phyloP scores from a whole-genome alignment of 2,113 vertebrate species.

The Toxotes jaculatrix region DNA sequence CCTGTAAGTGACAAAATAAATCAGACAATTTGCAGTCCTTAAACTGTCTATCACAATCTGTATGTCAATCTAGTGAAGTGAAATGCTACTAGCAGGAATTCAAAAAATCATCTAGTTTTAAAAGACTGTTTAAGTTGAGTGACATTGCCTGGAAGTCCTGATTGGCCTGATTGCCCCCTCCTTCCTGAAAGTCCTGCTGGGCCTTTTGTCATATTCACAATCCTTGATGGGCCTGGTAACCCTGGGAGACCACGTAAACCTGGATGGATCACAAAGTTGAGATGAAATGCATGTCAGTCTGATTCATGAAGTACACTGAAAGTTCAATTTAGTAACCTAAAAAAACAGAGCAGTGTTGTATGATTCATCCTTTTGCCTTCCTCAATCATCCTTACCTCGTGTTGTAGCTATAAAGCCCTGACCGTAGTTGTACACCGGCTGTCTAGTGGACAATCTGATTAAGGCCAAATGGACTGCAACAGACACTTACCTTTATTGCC shows the following conservation, averaged over 20 bases:
- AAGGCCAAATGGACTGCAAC: neutral
- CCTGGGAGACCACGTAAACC: conserved; percentile 55
- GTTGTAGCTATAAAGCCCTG: neutral
- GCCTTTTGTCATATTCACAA: conserved; percentile 41
- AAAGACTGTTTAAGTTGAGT: neutral
- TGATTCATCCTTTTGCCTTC: neutral
- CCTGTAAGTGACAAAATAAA: conserved; percentile 48
- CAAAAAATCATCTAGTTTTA: neutral
- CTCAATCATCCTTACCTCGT: neutral
- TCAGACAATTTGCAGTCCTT: neutral
- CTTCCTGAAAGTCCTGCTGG: conserved; percentile 35
- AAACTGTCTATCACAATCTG: neutral
- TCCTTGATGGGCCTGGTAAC: neutral
- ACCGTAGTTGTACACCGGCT: neutral
- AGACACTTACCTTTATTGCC: conserved; percentile 62
- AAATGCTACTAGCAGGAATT: neutral
- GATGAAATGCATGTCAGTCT: neutral
- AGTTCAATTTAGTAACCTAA: neutral
- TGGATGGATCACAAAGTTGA: conserved; percentile 30
- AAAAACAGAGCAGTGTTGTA: neutral
- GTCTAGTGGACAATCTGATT: neutral
- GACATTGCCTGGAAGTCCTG: conserved; percentile 59
- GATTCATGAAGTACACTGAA: neutral
- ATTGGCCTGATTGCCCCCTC: conserved; percentile 26
- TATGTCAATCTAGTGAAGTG: neutral